Evolutionary conservation across 2,888 invertebrate species (phyloP).

Genomic region (Tachina fera): DNA sequence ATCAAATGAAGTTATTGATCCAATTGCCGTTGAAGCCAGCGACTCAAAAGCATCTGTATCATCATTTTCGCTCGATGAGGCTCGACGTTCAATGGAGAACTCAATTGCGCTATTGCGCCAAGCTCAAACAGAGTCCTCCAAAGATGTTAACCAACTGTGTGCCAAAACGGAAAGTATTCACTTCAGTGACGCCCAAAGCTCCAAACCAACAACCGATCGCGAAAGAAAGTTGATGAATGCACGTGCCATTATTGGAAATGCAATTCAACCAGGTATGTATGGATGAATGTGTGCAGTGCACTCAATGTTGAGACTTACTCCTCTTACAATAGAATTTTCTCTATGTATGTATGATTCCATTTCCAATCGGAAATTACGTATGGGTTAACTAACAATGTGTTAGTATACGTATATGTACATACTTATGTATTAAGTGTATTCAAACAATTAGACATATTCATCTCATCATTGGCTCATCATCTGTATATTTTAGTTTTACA

Average conservation of each 20-base stretch:
- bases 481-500: conserved; percentile 82
- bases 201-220: conserved; percentile 82
- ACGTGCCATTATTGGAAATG: conserved; percentile 89
- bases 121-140: conserved; percentile 82
- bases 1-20: conserved; percentile 20
- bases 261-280: conserved; percentile 84
- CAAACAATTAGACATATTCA: conserved; percentile 61
- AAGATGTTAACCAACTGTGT: conserved; percentile 82
- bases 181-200: conserved; percentile 75
- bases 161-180: conserved; percentile 82
- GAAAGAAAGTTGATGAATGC: conserved; percentile 87
- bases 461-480: conserved; percentile 79
- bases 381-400: conserved; percentile 33
- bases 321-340: neutral
- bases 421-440: conserved; percentile 55
- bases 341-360: conserved; percentile 44
- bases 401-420: conserved; percentile 49
- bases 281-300: neutral
- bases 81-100: conserved; percentile 85
- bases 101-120: conserved; percentile 86
- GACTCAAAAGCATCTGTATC: conserved; percentile 84
- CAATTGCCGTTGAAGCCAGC: conserved; percentile 81
- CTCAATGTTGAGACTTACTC: neutral
- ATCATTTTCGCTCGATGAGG: conserved; percentile 85
- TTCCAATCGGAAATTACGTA: conserved; percentile 35